A percentile compares a stretch with the other conserved stretches of the same genome.
These are phyloP conservation scores for Megalopta genalis DNA, from an alignment of 1,140 invertebrate species.

Conservation along the genomic window DNA sequence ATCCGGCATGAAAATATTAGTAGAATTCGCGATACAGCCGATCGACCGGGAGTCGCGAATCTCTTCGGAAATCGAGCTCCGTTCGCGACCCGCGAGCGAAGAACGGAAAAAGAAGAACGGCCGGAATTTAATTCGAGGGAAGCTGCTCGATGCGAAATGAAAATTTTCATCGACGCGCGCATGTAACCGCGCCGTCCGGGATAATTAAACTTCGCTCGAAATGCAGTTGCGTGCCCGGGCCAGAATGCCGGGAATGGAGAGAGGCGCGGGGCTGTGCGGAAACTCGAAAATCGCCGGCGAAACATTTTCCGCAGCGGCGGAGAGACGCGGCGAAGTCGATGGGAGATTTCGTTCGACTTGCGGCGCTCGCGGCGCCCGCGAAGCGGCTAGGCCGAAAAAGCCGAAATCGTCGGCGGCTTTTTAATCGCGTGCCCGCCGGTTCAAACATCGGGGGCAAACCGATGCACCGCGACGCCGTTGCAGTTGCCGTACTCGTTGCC, in stretches of 20 bases:
- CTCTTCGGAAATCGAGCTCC: too few species aligned
- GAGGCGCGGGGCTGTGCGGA: background rate
- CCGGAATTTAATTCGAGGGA: background rate
- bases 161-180: slow-evolving; percentile 12
- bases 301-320: background rate
- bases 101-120: too few species aligned
- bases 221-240: background rate
- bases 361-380: too few species aligned
- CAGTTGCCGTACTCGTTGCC: too few species aligned
- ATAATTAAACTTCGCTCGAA: slow-evolving; percentile 14
- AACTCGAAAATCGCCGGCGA: background rate
- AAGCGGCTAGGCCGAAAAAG: background rate
- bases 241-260: too few species aligned
- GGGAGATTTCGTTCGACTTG: background rate
- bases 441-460: slow-evolving; percentile 10
- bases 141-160: background rate
- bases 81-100: too few species aligned
- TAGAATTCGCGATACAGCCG: too few species aligned
- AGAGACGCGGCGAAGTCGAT: too few species aligned
- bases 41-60: too few species aligned
- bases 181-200: too few species aligned
- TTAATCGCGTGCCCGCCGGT: slow-evolving; percentile 16
- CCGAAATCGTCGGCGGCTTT: slow-evolving; percentile 13
- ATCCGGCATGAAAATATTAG: too few species aligned
- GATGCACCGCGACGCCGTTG: slow-evolving; percentile 1